Evolutionary conservation across 2,888 invertebrate genomes (phyloP).

Genomic region (Lysandra coridon): DNA sequence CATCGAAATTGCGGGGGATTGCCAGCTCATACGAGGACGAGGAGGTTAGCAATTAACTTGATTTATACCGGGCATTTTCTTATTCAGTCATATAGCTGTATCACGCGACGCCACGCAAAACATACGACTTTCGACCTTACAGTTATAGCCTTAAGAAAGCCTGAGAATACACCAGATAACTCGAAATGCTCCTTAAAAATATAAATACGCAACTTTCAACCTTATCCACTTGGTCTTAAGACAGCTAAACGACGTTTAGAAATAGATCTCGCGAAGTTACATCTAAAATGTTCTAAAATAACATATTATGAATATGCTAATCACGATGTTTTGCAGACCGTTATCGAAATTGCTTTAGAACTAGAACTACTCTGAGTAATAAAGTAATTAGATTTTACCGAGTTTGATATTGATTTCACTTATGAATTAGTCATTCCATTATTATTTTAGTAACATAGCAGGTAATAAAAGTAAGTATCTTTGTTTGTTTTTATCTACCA

Average conservation of each 20-base stretch:
- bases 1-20: constrained; percentile 62
- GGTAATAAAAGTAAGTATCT: too few species aligned
- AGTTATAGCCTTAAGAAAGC: constrained; percentile 28
- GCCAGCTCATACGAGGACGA: constrained; percentile 63
- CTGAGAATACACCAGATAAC: background rate
- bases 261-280: background rate
- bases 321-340: constrained; percentile 44
- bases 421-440: background rate
- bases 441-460: background rate
- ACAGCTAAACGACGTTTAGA: constrained; percentile 34
- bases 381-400: constrained; percentile 41
- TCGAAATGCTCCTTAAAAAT: background rate
- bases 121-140: constrained; percentile 37
- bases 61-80: constrained; percentile 78
- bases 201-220: constrained; percentile 41
- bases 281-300: constrained; percentile 46
- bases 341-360: constrained; percentile 41
- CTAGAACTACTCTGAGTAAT: constrained; percentile 41
- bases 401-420: background rate
- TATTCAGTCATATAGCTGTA: constrained; percentile 74
- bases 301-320: constrained; percentile 58
- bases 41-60: constrained; percentile 79
- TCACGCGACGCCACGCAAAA: constrained; percentile 60
- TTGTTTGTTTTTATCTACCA: too few species aligned
- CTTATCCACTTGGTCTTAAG: constrained; percentile 32